A percentile compares a stretch with the other conserved stretches of the same genome.
Conservation (phyloP, 2,888 invertebrate genomes). For the Papilio demoleus region DNA sequence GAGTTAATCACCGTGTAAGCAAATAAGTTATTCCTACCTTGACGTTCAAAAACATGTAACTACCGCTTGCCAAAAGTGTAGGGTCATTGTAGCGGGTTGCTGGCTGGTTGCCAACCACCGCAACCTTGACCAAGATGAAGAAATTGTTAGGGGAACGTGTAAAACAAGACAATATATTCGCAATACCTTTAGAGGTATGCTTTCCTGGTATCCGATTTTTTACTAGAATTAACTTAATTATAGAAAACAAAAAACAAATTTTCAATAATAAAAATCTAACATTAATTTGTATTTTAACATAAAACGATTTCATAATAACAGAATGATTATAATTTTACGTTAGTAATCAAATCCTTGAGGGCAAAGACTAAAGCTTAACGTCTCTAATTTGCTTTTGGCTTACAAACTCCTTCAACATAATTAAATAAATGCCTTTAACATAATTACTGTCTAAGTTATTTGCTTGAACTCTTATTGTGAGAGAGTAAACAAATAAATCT, state of each 20-base stretch:
- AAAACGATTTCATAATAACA: neutral
- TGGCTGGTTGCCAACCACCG: conserved; percentile 33
- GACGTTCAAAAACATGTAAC: conserved; percentile 29
- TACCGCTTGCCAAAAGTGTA: conserved; percentile 35
- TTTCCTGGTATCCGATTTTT: neutral
- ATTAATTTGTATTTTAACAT: neutral
- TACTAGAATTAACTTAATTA: neutral
- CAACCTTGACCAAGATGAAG: conserved; percentile 34
- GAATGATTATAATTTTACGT: neutral
- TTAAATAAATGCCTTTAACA: conserved; percentile 22
- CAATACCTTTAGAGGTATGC: neutral
- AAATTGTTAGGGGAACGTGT: conserved; percentile 21
- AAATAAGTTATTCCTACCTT: conserved; percentile 5
- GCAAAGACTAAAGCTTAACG: neutral
- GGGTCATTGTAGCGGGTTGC: conserved; percentile 20
- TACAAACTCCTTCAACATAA: neutral
- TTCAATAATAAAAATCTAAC: too few relatives aligned
- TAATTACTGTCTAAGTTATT: conserved; percentile 27
- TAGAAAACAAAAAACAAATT: too few relatives aligned
- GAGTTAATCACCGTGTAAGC: neutral
- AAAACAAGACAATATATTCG: neutral
- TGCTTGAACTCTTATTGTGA: conserved; percentile 22
- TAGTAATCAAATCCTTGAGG: conserved; percentile 1
- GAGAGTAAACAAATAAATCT: conserved; percentile 40
- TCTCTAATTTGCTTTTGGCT: conserved; percentile 8